Conservation (phyloP, 2,113 vertebrate genomes). For the Merops nubicus region DNA sequence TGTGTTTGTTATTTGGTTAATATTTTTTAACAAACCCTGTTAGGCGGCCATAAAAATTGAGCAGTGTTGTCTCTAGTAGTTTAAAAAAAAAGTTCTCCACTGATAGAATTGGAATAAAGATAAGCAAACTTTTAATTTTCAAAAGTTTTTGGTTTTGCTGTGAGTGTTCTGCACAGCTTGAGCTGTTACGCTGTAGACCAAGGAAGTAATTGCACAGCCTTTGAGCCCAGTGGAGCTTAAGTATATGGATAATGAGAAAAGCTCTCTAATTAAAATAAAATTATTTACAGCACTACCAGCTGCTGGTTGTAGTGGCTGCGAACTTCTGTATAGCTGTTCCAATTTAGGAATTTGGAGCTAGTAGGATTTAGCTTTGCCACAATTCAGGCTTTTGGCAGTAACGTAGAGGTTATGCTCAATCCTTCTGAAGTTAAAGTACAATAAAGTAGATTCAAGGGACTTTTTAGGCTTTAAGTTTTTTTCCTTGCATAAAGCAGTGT, state of each 20-base stretch:
- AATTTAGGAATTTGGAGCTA: neutral
- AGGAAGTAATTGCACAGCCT: neutral
- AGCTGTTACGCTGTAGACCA: neutral
- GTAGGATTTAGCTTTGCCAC: neutral
- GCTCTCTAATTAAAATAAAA: neutral
- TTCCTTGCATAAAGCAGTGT: neutral
- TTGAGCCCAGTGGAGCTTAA: neutral
- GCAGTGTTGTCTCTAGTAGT: neutral
- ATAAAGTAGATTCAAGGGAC: neutral
- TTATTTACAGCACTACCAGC: neutral
- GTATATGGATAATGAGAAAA: constrained; percentile 18
- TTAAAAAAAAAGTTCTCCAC: neutral
- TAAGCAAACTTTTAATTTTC: neutral
- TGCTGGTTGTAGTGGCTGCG: neutral
- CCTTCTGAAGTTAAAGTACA: neutral
- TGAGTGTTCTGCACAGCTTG: neutral
- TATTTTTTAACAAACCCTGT: neutral
- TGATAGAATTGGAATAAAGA: neutral
- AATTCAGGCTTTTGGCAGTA: neutral
- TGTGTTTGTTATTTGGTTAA: neutral
- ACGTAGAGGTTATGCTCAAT: neutral
- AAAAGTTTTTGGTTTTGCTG: neutral
- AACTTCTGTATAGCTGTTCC: neutral
- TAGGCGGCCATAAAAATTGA: neutral
- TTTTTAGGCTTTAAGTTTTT: neutral